These are phyloP conservation scores for Drosophila watanabei DNA, from an alignment of 1,140 invertebrate species.

Conservation along the genomic window DNA sequence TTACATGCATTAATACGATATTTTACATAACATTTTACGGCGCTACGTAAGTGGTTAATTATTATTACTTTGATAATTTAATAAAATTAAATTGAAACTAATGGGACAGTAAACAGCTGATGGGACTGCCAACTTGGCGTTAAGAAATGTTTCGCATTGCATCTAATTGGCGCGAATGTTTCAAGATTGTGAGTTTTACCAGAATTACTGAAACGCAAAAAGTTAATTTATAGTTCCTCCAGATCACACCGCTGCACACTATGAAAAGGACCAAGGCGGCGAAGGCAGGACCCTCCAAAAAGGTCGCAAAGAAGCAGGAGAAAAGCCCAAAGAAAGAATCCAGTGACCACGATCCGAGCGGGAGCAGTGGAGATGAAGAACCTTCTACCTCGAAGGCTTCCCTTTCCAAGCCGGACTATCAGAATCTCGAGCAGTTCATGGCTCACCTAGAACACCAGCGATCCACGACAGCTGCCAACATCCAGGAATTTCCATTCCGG, in stretches of 20 bases:
- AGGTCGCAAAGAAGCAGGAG: slow-evolving; percentile 13
- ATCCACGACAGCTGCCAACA: slow-evolving; percentile 86
- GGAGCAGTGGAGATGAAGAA: not conserved
- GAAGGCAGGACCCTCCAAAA: slow-evolving; percentile 24
- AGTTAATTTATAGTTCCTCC: not conserved
- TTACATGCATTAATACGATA: too few relatives aligned
- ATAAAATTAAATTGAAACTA: too few relatives aligned
- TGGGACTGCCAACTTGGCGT: too few relatives aligned
- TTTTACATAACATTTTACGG: too few relatives aligned
- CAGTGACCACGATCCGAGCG: slow-evolving; percentile 4
- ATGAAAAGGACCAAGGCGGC: slow-evolving; percentile 22
- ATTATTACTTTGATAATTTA: too few relatives aligned
- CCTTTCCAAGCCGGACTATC: slow-evolving; percentile 19
- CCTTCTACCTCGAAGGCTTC: slow-evolving; percentile 17
- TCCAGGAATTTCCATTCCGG: slow-evolving; percentile 91
- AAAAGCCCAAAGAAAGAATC: not conserved
- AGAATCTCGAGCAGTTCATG: slow-evolving; percentile 52
- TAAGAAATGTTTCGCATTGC: not conserved
- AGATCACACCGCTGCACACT: not conserved
- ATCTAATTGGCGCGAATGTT: slow-evolving; percentile 27
- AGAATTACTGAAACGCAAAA: not conserved
- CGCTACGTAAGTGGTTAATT: too few relatives aligned
- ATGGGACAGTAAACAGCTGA: too few relatives aligned
- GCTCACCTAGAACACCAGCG: slow-evolving; percentile 85
- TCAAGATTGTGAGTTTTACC: slow-evolving; percentile 31